phyloP scores from a whole-genome alignment of 2,888 invertebrate species.

The Clostera curtula region DNA sequence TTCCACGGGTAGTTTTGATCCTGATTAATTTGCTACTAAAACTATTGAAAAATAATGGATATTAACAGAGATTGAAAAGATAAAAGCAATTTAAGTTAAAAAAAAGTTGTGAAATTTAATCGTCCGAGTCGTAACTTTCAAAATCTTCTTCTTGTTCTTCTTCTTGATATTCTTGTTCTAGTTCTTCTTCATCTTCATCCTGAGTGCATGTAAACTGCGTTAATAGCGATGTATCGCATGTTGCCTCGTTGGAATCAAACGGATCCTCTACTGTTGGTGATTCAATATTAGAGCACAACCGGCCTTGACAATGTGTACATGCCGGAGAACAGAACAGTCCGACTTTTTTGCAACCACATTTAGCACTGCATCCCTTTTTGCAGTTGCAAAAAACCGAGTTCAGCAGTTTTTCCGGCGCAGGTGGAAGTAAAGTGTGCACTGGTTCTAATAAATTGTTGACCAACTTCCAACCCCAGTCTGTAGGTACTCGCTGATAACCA shows the following conservation, averaged over 20 bases:
- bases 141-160: no score
- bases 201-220: neutral
- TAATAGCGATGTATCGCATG: conserved; percentile 1
- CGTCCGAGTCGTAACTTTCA: no score
- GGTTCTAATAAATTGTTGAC: conserved; percentile 9
- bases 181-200: conserved; percentile 1
- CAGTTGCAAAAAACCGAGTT: conserved; percentile 19
- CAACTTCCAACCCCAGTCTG: conserved; percentile 9
- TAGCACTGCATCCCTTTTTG: conserved; percentile 14
- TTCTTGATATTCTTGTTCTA: neutral
- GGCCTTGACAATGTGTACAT: conserved; percentile 16
- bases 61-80: no score
- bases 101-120: no score
- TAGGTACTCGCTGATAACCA: conserved; percentile 2
- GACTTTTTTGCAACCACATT: conserved; percentile 16
- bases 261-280: conserved; percentile 11
- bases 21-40: no score
- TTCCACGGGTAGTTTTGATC: no score
- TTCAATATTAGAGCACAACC: conserved; percentile 9
- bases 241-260: conserved; percentile 7
- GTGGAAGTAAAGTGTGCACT: conserved; percentile 13
- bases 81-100: no score
- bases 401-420: conserved; percentile 16
- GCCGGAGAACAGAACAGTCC: conserved; percentile 17
- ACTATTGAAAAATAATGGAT: no score